Conservation (phyloP, 2,888 invertebrate species). For the Ectemnius cavifrons region DNA sequence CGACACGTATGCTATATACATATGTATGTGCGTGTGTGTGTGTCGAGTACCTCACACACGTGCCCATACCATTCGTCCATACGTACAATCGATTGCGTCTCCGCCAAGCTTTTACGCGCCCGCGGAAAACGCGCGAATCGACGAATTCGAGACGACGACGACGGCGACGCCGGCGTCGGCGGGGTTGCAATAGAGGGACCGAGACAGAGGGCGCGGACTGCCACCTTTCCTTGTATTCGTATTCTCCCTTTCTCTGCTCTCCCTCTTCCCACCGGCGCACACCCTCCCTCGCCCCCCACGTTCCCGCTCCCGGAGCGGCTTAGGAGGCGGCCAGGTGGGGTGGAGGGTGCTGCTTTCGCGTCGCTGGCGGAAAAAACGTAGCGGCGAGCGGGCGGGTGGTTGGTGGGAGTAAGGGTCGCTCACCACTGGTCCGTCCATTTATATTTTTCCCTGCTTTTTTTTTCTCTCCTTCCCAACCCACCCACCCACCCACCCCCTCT, state of each 20-base stretch:
- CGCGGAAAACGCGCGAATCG: constrained; percentile 55
- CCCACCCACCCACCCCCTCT: background rate
- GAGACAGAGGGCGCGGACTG: constrained; percentile 33
- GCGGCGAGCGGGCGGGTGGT: too few species aligned
- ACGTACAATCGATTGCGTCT: constrained; percentile 53
- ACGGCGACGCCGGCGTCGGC: background rate
- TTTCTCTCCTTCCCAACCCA: constrained; percentile 31
- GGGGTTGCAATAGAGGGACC: background rate
- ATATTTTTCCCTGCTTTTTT: constrained; percentile 38
- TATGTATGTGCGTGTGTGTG: too few species aligned
- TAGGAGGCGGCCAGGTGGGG: background rate
- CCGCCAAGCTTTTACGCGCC: constrained; percentile 50
- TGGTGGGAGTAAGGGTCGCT: constrained; percentile 53
- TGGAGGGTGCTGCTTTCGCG: too few species aligned
- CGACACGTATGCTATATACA: too few species aligned
- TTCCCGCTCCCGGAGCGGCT: background rate
- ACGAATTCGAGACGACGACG: constrained; percentile 57
- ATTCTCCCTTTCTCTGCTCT: too few species aligned
- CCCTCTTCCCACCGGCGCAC: too few species aligned
- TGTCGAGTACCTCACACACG: constrained; percentile 6
- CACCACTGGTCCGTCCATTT: constrained; percentile 56
- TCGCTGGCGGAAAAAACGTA: too few species aligned
- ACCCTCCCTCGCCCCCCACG: too few species aligned
- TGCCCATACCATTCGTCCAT: background rate
- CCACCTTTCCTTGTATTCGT: constrained; percentile 39